phyloP scores from a whole-genome alignment of 2,113 vertebrate genomes.

The Pantherophis guttatus region DNA sequence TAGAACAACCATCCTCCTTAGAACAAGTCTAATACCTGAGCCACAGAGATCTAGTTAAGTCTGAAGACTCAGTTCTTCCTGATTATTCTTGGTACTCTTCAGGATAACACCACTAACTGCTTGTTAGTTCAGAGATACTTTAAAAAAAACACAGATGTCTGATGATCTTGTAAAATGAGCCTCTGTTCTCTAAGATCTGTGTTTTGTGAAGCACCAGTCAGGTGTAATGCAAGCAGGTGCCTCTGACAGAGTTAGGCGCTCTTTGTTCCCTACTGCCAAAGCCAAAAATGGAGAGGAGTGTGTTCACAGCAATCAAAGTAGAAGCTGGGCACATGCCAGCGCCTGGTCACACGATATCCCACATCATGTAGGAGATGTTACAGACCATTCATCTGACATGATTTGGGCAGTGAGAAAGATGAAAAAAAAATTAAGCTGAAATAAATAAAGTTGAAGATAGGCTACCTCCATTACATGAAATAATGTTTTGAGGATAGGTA shows the following conservation, averaged over 20 bases:
- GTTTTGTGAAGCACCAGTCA: neutral
- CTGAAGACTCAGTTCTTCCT: neutral
- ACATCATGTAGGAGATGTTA: neutral
- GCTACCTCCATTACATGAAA: neutral
- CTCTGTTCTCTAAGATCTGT: neutral
- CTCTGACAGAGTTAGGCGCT: neutral
- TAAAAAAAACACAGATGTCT: neutral
- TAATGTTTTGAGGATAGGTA: neutral
- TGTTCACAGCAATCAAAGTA: neutral
- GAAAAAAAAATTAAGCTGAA: neutral
- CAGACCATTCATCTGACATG: neutral
- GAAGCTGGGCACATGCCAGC: neutral
- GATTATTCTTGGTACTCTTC: neutral
- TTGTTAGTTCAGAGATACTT: neutral
- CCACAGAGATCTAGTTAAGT: neutral
- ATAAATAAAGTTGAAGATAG: neutral
- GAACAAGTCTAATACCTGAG: neutral
- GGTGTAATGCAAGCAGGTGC: neutral
- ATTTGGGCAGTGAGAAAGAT: neutral
- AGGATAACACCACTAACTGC: neutral
- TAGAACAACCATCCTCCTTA: neutral
- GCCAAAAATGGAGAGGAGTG: neutral
- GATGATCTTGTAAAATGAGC: neutral
- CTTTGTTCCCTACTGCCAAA: neutral
- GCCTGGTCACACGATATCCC: neutral